A percentile compares a stretch with the other conserved stretches of the same genome.
These are phyloP conservation scores for Macrosiphum euphorbiae DNA, from an alignment of 2,888 invertebrate species.

Conservation along the genomic window DNA sequence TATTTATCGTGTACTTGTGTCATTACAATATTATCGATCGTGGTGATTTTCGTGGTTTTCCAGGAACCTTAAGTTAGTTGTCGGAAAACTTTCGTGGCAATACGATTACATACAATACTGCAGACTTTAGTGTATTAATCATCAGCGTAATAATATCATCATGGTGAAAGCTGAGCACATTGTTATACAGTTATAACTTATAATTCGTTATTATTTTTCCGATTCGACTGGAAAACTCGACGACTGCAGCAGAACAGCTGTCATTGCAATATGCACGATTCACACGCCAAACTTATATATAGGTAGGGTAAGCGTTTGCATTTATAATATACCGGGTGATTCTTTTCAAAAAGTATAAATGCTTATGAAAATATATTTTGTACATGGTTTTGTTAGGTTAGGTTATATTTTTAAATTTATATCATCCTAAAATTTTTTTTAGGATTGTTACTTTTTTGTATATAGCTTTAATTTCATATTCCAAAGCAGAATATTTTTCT, in stretches of 20 bases:
- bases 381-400: too few relatives aligned
- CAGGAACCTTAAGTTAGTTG: not conserved
- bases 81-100: not conserved
- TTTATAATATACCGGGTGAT: not conserved
- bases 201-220: not conserved
- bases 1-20: not conserved
- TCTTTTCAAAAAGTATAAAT: too few relatives aligned
- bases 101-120: not conserved
- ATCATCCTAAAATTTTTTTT: too few relatives aligned
- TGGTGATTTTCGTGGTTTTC: not conserved
- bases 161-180: not conserved
- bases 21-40: not conserved
- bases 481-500: too few relatives aligned
- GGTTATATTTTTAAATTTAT: too few relatives aligned
- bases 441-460: too few relatives aligned
- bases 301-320: not conserved
- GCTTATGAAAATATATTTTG: too few relatives aligned
- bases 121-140: not conserved
- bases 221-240: not conserved
- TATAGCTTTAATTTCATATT: too few relatives aligned
- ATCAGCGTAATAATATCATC: too few relatives aligned
- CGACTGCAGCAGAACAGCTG: not conserved
- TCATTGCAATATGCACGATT: not conserved
- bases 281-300: not conserved
- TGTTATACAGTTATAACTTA: not conserved